Conservation (phyloP, 2,888 invertebrate genomes). For the Actias luna region DNA sequence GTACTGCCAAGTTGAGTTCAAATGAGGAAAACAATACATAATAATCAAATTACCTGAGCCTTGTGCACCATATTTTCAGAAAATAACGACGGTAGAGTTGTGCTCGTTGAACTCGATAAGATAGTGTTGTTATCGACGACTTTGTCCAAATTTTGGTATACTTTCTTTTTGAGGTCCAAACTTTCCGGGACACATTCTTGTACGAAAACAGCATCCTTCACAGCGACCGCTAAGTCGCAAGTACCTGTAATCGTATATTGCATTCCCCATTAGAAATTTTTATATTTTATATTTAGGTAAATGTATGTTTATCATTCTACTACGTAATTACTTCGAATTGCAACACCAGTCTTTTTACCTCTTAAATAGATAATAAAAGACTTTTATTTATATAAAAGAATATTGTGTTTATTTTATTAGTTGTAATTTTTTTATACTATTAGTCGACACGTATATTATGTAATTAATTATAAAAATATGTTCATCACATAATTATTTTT, state of each 20-base stretch:
- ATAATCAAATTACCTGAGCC: slow-evolving; percentile 66
- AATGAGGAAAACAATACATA: background rate
- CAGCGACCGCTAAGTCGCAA: slow-evolving; percentile 85
- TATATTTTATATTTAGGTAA: background rate
- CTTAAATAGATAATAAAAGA: too few relatives aligned
- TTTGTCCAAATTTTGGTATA: slow-evolving; percentile 90
- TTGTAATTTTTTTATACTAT: too few relatives aligned
- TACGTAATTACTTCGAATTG: background rate
- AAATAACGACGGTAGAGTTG: slow-evolving; percentile 93
- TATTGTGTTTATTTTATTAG: too few relatives aligned
- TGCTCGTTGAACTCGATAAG: slow-evolving; percentile 96
- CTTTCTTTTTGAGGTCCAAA: slow-evolving; percentile 90
- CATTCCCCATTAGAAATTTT: background rate
- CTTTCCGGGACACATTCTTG: slow-evolving; percentile 98
- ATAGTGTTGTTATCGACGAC: slow-evolving; percentile 89
- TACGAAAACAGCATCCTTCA: slow-evolving; percentile 89
- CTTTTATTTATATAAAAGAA: too few relatives aligned
- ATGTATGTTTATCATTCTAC: background rate
- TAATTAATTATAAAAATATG: background rate
- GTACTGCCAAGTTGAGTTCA: background rate
- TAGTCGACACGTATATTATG: too few relatives aligned
- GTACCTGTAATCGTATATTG: slow-evolving; percentile 73
- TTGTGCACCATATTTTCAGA: slow-evolving; percentile 90
- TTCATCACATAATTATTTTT: too few relatives aligned
- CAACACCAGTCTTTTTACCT: too few relatives aligned